Percentiles rank a stretch among this genome's conserved stretches.
These are phyloP conservation scores for Drosophila bipectinata DNA, from an alignment of 1,140 invertebrate species.

Conservation along the genomic window DNA sequence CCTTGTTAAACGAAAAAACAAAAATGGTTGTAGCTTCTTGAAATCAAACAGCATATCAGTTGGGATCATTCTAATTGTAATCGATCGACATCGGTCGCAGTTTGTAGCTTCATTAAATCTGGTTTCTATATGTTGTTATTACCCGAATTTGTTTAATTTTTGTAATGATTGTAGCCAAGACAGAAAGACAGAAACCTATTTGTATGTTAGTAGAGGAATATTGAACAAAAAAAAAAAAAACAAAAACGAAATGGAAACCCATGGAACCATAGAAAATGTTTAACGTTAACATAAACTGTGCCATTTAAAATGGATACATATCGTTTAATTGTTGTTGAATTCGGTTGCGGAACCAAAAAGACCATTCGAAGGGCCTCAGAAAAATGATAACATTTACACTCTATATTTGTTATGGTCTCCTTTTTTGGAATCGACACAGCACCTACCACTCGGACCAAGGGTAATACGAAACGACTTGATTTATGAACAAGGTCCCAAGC, in stretches of 20 bases:
- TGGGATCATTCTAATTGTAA: conserved; percentile 62
- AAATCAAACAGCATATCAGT: conserved; percentile 78
- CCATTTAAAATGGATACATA: conserved; percentile 78
- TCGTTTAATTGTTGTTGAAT: conserved; percentile 75
- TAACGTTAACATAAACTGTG: conserved; percentile 53
- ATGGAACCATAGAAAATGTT: conserved; percentile 36
- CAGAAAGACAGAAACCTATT: neutral
- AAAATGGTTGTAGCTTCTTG: conserved; percentile 72
- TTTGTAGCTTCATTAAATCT: conserved; percentile 12
- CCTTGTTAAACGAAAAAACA: conserved; percentile 44
- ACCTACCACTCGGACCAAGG: conserved; percentile 46
- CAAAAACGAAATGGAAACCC: neutral
- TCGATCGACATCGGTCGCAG: conserved; percentile 10
- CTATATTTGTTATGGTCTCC: conserved; percentile 44
- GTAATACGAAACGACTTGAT: conserved; percentile 16
- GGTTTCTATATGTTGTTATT: neutral
- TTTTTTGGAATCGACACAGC: conserved; percentile 26
- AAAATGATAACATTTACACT: conserved; percentile 10
- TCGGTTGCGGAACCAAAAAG: conserved; percentile 72
- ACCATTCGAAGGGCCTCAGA: conserved; percentile 42
- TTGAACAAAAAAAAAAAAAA: neutral
- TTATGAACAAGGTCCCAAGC: conserved; percentile 35
- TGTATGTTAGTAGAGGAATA: neutral
- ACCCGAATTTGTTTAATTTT: neutral
- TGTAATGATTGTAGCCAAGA: conserved; percentile 1